A percentile compares a stretch with the other conserved stretches of the same genome.
phyloP scores from a whole-genome alignment of 2,888 invertebrate genomes.

The Hirtodrosophila confusa region DNA sequence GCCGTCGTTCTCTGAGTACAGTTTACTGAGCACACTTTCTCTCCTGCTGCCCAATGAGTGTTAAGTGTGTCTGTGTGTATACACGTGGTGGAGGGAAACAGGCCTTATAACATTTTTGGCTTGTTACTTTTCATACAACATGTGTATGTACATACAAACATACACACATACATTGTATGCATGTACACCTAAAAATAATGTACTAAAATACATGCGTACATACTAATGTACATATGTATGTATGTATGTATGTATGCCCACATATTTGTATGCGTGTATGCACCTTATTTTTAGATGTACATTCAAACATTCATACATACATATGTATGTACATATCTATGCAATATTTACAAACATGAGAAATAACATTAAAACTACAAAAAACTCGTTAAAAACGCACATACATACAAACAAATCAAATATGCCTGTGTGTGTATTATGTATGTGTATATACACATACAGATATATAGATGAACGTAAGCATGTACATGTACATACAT shows the following conservation, averaged over 20 bases:
- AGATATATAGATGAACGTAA: slow-evolving; percentile 26
- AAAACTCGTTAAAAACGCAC: neutral
- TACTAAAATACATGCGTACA: slow-evolving; percentile 1
- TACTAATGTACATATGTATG: slow-evolving; percentile 20
- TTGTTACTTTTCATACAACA: slow-evolving; percentile 52
- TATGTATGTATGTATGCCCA: slow-evolving; percentile 16
- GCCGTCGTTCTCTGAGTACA: slow-evolving; percentile 59
- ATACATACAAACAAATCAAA: too few species aligned
- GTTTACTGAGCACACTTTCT: slow-evolving; percentile 63
- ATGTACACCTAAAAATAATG: slow-evolving; percentile 19
- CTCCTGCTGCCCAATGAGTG: slow-evolving; percentile 43
- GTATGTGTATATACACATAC: neutral
- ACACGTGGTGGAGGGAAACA: slow-evolving; percentile 75
- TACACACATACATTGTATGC: slow-evolving; percentile 28
- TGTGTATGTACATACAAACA: slow-evolving; percentile 17
- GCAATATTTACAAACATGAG: slow-evolving; percentile 2
- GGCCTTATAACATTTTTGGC: slow-evolving; percentile 62
- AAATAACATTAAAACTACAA: neutral
- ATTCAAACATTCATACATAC: slow-evolving; percentile 17
- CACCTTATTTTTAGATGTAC: slow-evolving; percentile 8
- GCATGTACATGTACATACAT: slow-evolving; percentile 29
- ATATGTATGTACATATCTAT: slow-evolving; percentile 14
- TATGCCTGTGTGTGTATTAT: too few species aligned
- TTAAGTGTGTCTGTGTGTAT: slow-evolving; percentile 54
- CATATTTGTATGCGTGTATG: slow-evolving; percentile 12